Evolutionary conservation across 2,888 invertebrate species (phyloP), one percentile per base, ranked within the genome.

Genomic region (Euphydryas editha): DNA sequence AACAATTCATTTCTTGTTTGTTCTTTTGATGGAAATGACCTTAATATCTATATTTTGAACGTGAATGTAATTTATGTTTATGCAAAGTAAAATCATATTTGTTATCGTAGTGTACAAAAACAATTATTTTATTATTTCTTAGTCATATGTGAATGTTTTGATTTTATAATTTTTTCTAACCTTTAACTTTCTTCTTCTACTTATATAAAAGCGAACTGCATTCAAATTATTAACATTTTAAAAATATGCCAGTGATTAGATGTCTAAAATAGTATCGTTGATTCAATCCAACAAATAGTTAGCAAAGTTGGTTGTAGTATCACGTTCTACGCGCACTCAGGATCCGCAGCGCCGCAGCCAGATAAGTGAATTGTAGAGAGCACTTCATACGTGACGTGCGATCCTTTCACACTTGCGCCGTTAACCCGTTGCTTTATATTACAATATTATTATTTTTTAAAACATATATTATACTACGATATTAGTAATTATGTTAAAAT

Each of bases 281-380:
- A 51, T 30, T 51, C n/a, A n/a, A 51, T 54, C 54, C 54, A 36
- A 80, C 80, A 81, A 77, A 80, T 81, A 75, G 76, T 81, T 77
- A 67, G 67, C 74, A 70, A 75, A 78, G 78, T 81, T 75, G 72
- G 77, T 74, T 77, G 76, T 75, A 77, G 78, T 78, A 80, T 81
- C 84, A 85, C 84, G 85, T 85, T 73, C 78, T 72, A 68, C 67
- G 72, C 68, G 80, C 81, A 76, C 79, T 76, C 74, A 81, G 82
- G 80, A 77, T 75, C 73, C 67, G 70, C 72, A 74, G 73, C 73
- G 68, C 70, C 68, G 66, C 69, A 70, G 75, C 74, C 73, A 76
- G 82, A 83, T 86, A 86, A 85, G 82, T 86, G 85, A 86, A 86
- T 86, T 85, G 81, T 82, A 79, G 81, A 81, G 79, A 76, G 78